A percentile compares a stretch with the other conserved stretches of the same genome.
phyloP scores from a whole-genome alignment of 2,113 vertebrate species.

The Salvelinus sp. region DNA sequence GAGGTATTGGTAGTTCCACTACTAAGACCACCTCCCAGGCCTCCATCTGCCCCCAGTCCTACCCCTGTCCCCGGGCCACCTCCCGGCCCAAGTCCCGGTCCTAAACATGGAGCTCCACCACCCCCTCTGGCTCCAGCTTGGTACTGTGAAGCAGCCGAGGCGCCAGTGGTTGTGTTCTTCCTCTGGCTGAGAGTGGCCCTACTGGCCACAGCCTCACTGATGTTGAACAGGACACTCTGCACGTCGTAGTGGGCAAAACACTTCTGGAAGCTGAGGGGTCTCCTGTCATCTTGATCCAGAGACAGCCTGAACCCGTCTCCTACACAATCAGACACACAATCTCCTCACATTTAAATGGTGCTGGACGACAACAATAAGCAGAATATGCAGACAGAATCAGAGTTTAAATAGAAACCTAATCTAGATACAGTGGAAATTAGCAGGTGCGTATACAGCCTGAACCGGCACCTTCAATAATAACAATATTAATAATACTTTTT shows the following conservation, averaged over 20 bases:
- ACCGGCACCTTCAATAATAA: too few species aligned
- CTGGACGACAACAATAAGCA: too few species aligned
- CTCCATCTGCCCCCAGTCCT: conserved; percentile 43
- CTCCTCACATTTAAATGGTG: too few species aligned
- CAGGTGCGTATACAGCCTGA: too few species aligned
- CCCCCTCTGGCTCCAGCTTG: conserved; percentile 61
- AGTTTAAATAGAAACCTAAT: too few species aligned
- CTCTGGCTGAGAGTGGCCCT: conserved; percentile 84
- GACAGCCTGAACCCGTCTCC: conserved; percentile 81
- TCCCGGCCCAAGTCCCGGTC: conserved; percentile 22
- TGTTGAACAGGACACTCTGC: conserved; percentile 94
- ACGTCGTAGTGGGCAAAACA: conserved; percentile 97
- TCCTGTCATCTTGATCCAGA: conserved; percentile 81
- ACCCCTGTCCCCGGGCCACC: conserved; percentile 57
- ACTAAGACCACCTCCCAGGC: conserved; percentile 38
- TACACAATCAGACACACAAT: too few species aligned
- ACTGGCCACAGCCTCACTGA: conserved; percentile 90
- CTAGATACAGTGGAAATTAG: too few species aligned
- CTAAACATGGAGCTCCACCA: conserved; percentile 6
- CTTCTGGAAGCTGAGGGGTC: conserved; percentile 87
- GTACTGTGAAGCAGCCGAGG: conserved; percentile 84
- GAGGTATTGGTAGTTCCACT: conserved; percentile 51
- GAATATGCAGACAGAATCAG: too few species aligned
- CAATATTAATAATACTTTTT: too few species aligned
- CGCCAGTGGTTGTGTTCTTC: conserved; percentile 95